Evolutionary conservation across 2,113 vertebrate species (phyloP).

Genomic region (Smithornis capensis): DNA sequence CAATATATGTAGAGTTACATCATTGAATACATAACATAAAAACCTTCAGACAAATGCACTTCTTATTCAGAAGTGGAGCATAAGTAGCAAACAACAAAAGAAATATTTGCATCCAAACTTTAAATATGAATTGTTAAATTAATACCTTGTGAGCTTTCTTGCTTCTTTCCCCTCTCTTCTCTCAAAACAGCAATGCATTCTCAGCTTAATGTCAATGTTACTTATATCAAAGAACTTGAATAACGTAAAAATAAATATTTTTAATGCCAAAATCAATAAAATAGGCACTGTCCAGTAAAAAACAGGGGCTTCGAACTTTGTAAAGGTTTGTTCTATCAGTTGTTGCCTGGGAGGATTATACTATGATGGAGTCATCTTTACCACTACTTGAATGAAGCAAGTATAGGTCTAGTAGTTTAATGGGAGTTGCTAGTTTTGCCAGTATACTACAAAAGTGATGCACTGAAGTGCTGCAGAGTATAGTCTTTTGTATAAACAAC

Average conservation of each 20-base stretch:
- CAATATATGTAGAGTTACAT: background rate
- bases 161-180: background rate
- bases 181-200: background rate
- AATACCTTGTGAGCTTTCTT: background rate
- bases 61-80: background rate
- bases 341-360: background rate
- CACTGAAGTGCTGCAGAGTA: background rate
- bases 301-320: background rate
- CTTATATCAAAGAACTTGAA: background rate
- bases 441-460: background rate
- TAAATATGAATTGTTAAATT: background rate
- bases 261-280: background rate
- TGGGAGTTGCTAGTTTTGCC: background rate
- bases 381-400: background rate
- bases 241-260: background rate
- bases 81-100: background rate
- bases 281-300: background rate
- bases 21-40: background rate
- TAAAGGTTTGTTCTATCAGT: background rate
- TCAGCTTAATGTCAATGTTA: background rate
- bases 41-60: background rate
- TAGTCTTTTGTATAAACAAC: background rate
- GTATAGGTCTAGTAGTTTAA: background rate
- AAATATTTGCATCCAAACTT: background rate
- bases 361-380: background rate